Base-by-base conservation (phyloP, 2,797 vertebrate species). In the Orientallactaga sibirica region DNA sequence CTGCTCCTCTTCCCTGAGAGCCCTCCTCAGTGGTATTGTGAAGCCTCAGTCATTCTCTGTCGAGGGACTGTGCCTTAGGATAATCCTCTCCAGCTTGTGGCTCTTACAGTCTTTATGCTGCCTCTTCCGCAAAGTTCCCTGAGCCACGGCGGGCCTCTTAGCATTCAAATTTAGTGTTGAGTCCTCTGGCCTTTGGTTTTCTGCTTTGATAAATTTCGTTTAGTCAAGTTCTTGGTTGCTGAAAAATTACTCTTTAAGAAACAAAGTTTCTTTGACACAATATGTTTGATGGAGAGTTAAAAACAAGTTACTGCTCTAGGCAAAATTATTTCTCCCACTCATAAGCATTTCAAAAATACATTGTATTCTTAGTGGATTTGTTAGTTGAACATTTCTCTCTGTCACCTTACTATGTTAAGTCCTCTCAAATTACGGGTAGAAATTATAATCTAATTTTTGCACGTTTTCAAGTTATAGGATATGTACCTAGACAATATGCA, bases 401-500 rank as follows among this genome's bases (percentile, higher is more conserved):
- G 58, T 74, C 79, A 71, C 7, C 27, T 43, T 64, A n/a, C 48
- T 70, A 9, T 79, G 12, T 74, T 71, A 94, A 22, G 16, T 9
- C 8, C 12, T 75, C 12, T 71, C 10, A 79, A 52, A 62, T 67
- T 86, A 33, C 8, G 29, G 48, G n/a, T 66, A 20, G 61, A 95
- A 88, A 94, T 64, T 29, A 82, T 85, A 75, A 81, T 71, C 14
- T 58, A n/a, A 41, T 67, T 90, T 91, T 66, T 64, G 68, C n/a
- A 68, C 41, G 55, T 75, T 94, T 74, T 82, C 52, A 91, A 78
- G 52, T 81, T 79, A 55, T 2, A 79, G 80, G 37, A 37, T 55
- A 96, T 93, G 14, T 79, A 90, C 85, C 87, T 82, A 81, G 7
- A 20, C 1, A 48, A 12, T 7, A 41, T 71, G 7, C 12, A 82